A percentile compares a stretch with the other conserved stretches of the same genome.
Evolutionary conservation across 2,797 vertebrate genomes (phyloP).

Genomic region (Mycteria americana): DNA sequence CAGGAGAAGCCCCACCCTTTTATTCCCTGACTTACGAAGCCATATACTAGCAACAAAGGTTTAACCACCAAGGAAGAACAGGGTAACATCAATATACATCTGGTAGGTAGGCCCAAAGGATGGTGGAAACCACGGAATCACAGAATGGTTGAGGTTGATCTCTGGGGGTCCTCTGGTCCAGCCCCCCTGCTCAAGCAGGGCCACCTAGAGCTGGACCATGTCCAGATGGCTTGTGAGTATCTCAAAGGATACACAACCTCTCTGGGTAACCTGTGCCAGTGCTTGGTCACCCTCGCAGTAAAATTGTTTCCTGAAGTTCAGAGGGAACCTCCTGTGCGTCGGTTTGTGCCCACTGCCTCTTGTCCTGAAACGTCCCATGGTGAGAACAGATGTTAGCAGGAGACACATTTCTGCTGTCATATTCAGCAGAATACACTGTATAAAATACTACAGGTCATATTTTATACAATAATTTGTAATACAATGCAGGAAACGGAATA

Average conservation of each 20-base stretch:
- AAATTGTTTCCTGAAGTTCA: neutral
- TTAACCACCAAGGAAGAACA: neutral
- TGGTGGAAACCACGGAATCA: neutral
- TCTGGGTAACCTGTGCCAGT: neutral
- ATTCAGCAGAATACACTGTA: neutral
- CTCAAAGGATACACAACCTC: neutral
- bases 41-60: neutral
- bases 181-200: neutral
- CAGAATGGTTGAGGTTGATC: neutral
- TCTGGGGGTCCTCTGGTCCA: neutral
- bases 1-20: neutral
- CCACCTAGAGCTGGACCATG: neutral
- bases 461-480: neutral
- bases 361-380: neutral
- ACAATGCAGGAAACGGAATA: neutral
- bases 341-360: neutral
- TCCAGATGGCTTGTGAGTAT: neutral
- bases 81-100: neutral
- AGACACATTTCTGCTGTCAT: neutral
- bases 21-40: neutral
- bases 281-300: neutral
- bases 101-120: neutral
- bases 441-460: neutral
- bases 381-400: neutral
- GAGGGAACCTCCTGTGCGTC: neutral